Base-by-base conservation (phyloP, 2,113 vertebrate genomes). In the Pagrus major region DNA sequence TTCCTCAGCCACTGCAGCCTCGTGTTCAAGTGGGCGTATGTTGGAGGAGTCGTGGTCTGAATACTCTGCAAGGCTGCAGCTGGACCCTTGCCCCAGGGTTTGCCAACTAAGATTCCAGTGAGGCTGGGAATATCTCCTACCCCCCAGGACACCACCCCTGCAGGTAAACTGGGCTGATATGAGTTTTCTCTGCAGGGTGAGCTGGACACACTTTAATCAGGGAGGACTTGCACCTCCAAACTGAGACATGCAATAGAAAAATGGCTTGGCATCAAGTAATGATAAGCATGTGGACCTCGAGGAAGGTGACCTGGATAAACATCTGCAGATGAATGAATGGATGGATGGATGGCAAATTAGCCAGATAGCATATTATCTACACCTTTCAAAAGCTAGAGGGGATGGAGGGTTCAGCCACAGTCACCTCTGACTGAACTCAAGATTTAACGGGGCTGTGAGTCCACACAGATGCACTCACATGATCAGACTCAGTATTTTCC, bases 251-350 rank as follows among this genome's bases (percentile, higher is more conserved):
- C n/a, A 20, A 46, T 58, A 71, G 61, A n/a, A n/a, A 44, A 44
- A 68, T 7, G 21, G 25, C 52, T 65, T 63, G 39, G 25, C 39
- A 41, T 65, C 61, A 77, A 31, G 27, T 54, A 37, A 60, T 21
- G 51, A 68, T 29, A 21, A 68, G 66, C 15, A 16, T 71, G 11
- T 29, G 29, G 39, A 51, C 41, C 20, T 52, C 51, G 37, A 54
- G 27, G 44, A 47, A 18, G 3, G 16, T 85, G 55, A 85, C 75
- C 75, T 56, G 49, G 41, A 73, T 69, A 35, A 56, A 29, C 54
- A 71, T 20, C 47, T 56, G 56, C 14, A 51, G 15, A 67, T 44
- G 3, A 42, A 58, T 41, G 9, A 23, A 21, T 46, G 16, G 42
- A 52, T 46, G 44, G 44, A 47, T 47, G 44, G 44, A 41, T 41